Evolutionary conservation across 2,113 vertebrate genomes (phyloP).

Genomic region (Cryptotis parvus): DNA sequence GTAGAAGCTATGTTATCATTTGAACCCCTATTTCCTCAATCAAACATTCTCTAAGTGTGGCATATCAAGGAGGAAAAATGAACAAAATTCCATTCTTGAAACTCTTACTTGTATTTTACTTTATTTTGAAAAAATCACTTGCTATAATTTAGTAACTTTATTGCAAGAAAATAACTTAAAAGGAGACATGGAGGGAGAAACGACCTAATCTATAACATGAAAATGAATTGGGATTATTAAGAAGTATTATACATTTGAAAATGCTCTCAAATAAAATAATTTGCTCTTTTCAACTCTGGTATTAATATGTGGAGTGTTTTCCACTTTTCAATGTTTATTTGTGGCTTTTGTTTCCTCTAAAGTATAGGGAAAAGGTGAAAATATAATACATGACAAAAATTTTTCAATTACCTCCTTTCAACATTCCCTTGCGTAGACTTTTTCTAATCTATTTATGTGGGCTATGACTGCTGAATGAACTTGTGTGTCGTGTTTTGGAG

Average conservation of each 20-base stretch:
- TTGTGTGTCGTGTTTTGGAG: not conserved
- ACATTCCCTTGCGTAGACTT: not conserved
- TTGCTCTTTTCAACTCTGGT: not conserved
- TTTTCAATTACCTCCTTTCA: not conserved
- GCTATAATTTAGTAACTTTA: not conserved
- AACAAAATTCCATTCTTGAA: not conserved
- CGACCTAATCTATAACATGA: not conserved
- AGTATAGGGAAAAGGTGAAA: constrained; percentile 1
- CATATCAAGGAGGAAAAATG: not conserved
- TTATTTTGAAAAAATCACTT: not conserved
- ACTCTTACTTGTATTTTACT: not conserved
- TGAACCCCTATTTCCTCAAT: not conserved
- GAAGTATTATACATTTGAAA: not conserved
- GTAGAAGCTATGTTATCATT: not conserved
- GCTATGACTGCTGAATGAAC: not conserved
- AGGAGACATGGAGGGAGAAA: no score
- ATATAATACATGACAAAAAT: not conserved
- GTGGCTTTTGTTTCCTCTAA: constrained; percentile 39
- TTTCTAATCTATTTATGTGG: not conserved
- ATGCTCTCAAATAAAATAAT: not conserved
- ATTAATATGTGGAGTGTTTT: not conserved
- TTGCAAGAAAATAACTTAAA: not conserved
- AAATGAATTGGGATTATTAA: not conserved
- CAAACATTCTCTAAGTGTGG: not conserved
- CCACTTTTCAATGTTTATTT: not conserved